These are phyloP conservation scores for Meiosimyza platycephala DNA, from an alignment of 2,888 invertebrate species.

Conservation along the genomic window DNA sequence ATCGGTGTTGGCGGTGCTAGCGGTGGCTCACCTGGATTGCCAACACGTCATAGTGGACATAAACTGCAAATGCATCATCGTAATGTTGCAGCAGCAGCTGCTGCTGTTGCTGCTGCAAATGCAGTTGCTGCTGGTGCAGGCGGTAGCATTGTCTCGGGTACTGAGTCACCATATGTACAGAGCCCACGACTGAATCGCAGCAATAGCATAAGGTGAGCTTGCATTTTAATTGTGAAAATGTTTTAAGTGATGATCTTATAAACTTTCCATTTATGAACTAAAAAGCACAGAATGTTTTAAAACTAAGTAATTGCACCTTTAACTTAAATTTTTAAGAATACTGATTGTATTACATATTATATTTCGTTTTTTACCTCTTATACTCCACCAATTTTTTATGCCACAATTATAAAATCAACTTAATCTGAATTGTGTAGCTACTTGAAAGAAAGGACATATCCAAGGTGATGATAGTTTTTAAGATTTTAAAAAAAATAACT, in stretches of 20 bases:
- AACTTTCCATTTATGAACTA: not conserved
- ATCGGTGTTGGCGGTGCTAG: conserved; percentile 60
- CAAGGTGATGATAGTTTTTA: conserved; percentile 72
- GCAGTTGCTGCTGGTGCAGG: conserved; percentile 36
- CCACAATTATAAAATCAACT: not conserved
- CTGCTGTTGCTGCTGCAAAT: conserved; percentile 38
- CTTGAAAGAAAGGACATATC: conserved; percentile 92
- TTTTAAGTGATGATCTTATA: not conserved
- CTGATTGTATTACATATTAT: not conserved
- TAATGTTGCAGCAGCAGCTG: conserved; percentile 42
- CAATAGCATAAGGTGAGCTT: conserved; percentile 88
- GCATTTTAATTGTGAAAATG: no score
- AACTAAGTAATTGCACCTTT: not conserved
- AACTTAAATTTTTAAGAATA: not conserved
- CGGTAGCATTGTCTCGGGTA: conserved; percentile 50
- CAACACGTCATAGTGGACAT: conserved; percentile 67
- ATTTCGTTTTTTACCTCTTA: not conserved
- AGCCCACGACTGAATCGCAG: conserved; percentile 82
- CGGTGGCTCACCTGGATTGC: conserved; percentile 73
- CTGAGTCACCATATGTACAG: conserved; percentile 69
- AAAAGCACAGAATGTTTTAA: not conserved
- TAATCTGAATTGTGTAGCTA: conserved; percentile 72
- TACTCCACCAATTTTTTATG: not conserved
- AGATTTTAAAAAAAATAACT: not conserved
- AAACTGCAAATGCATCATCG: conserved; percentile 59